Base-by-base conservation (phyloP, 2,797 vertebrate species). In the Microchirus variegatus region DNA sequence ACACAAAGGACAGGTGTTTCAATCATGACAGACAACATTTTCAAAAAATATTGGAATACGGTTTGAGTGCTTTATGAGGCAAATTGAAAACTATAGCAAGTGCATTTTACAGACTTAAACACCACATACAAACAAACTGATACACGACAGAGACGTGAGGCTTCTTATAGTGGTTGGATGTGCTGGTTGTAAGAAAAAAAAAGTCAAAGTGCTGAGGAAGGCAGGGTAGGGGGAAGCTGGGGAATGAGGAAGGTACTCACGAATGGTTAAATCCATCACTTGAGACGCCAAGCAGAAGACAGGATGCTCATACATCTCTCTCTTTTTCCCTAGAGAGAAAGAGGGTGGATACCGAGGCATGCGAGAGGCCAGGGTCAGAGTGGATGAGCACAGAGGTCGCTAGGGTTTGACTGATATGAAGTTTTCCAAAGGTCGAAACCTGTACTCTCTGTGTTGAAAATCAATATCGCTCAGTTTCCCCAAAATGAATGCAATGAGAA, bases 211-310 rank as follows among this genome's bases (percentile, higher is more conserved):
- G 87, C 91, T 93, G 87, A 88, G 90, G 65, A 91, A 66, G 35
- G 12, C 15, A 42, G 31, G 16, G 11, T 51, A 16, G 43, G 47
- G 50, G 89, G 91, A 89, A 90, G 92, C 91, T 90, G 87, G 90
- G 93, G 92, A 92, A 93, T 93, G 94, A 93, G 94, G 92, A 93
- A 94, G 92, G 96, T 99, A 99, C 98, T 99, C 97, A 99, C 98
- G 97, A 97, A 99, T 99, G 94, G 98, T 99, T 99, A 99, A 99
- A 99, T 99, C 97, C 97, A 99, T 99, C 95, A 99, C 98, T 98
- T 99, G 98, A 95, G 98, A 99, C 93, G 98, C 98, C 98, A 99
- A 99, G 96, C 97, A 99, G 97, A 98, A 99, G 97, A 99, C 96
- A 94, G 98, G 97, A 95, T 99, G 97, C 92, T 99, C 98, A 96